Percentiles rank a stretch among this genome's conserved stretches.
phyloP scores from a whole-genome alignment of 64 coral and sea anemone genomes.

The Acropora tenuis region DNA sequence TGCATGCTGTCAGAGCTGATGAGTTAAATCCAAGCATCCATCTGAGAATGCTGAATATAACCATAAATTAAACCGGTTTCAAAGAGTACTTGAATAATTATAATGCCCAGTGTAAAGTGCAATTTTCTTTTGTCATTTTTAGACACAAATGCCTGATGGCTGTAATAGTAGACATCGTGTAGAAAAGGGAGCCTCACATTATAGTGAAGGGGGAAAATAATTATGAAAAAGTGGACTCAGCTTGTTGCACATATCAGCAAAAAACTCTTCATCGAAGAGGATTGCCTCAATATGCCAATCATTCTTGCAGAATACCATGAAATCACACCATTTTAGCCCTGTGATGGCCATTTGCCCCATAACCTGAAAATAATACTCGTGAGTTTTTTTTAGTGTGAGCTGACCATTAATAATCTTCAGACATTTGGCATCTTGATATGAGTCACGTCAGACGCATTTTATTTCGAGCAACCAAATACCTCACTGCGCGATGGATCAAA shows the following conservation, averaged over 20 bases:
- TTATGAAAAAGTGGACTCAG: background rate
- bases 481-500: slow-evolving; percentile 28
- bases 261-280: slow-evolving; percentile 43
- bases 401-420: slow-evolving; percentile 43
- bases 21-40: too few relatives aligned
- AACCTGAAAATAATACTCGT: slow-evolving; percentile 58
- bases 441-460: slow-evolving; percentile 34
- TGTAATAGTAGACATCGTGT: too few relatives aligned
- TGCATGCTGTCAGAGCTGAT: slow-evolving; percentile 34
- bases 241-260: slow-evolving; percentile 42
- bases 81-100: too few relatives aligned
- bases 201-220: background rate
- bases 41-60: too few relatives aligned
- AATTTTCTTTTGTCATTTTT: too few relatives aligned
- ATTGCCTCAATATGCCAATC: slow-evolving; percentile 67
- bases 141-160: too few relatives aligned
- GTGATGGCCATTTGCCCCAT: slow-evolving; percentile 38
- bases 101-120: too few relatives aligned
- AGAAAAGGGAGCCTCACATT: background rate
- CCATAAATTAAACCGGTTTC: too few relatives aligned
- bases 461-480: slow-evolving; percentile 54
- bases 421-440: slow-evolving; percentile 36
- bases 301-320: slow-evolving; percentile 56
- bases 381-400: slow-evolving; percentile 11
- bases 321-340: slow-evolving; percentile 54